phyloP scores from a whole-genome alignment of 2,888 invertebrate genomes.

The Xanthia icteritia region DNA sequence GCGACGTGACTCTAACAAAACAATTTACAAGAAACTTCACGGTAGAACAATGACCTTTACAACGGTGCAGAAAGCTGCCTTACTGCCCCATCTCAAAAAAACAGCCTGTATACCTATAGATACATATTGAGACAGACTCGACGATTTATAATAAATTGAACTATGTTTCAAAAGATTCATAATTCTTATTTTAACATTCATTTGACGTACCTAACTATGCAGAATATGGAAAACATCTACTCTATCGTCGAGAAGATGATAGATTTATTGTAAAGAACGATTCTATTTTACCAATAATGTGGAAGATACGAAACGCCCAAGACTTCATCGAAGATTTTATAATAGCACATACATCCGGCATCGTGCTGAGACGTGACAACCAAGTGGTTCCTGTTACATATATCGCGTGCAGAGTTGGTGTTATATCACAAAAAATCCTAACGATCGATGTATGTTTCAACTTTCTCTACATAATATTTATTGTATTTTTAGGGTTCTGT shows the following conservation, averaged over 20 bases:
- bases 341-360: constrained; percentile 83
- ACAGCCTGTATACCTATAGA: neutral
- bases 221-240: constrained; percentile 89
- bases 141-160: neutral
- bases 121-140: neutral
- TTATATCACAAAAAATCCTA: constrained; percentile 80
- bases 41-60: too few species aligned
- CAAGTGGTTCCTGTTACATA: constrained; percentile 88
- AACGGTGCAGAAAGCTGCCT: too few species aligned
- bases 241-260: constrained; percentile 87
- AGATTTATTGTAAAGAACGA: constrained; percentile 89
- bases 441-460: constrained; percentile 84
- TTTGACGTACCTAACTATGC: constrained; percentile 1
- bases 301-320: constrained; percentile 86
- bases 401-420: constrained; percentile 84
- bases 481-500: neutral
- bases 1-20: too few species aligned
- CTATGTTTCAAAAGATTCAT: neutral
- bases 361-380: constrained; percentile 83
- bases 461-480: neutral
- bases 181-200: neutral
- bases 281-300: constrained; percentile 89
- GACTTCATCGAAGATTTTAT: constrained; percentile 86
- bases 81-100: too few species aligned
- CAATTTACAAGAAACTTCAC: too few species aligned